Evolutionary conservation across 2,113 vertebrate species (phyloP).

Genomic region (Brienomyrus longianalis): DNA sequence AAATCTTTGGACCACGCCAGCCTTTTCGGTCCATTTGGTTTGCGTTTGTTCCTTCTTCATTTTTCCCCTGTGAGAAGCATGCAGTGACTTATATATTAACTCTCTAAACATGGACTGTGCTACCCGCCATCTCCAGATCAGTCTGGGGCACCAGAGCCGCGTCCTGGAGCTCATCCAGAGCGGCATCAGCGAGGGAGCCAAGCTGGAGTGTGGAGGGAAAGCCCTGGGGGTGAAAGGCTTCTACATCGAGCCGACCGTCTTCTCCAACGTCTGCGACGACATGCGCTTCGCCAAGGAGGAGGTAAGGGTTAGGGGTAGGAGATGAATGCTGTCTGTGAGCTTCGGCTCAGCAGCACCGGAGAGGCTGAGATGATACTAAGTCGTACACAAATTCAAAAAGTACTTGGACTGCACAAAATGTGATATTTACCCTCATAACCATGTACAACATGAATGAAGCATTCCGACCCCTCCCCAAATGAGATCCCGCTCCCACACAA

Average conservation of each 20-base stretch:
- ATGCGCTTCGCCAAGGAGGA: constrained; percentile 96
- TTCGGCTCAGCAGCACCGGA: neutral
- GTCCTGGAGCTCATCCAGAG: constrained; percentile 88
- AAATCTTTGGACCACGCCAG: neutral
- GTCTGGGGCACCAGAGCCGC: constrained; percentile 83
- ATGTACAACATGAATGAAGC: neutral
- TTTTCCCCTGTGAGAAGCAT: neutral
- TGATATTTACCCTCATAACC: neutral
- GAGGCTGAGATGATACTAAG: neutral
- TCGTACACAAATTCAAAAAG: neutral
- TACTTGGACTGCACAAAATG: neutral
- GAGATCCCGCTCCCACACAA: neutral
- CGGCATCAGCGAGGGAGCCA: constrained; percentile 87
- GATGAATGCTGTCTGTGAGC: neutral
- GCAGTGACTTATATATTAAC: neutral
- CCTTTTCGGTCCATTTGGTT: too few relatives aligned
- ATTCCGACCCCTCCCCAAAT: neutral
- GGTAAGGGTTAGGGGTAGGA: constrained; percentile 53
- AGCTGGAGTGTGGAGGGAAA: constrained; percentile 92
- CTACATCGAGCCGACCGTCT: constrained; percentile 95
- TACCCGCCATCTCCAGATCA: constrained; percentile 65
- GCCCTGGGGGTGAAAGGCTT: constrained; percentile 82
- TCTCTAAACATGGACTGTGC: neutral
- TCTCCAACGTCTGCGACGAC: constrained; percentile 88
- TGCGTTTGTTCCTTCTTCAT: neutral